Conservation (phyloP, 2,797 vertebrate species). For the Eremophila alpestris region DNA sequence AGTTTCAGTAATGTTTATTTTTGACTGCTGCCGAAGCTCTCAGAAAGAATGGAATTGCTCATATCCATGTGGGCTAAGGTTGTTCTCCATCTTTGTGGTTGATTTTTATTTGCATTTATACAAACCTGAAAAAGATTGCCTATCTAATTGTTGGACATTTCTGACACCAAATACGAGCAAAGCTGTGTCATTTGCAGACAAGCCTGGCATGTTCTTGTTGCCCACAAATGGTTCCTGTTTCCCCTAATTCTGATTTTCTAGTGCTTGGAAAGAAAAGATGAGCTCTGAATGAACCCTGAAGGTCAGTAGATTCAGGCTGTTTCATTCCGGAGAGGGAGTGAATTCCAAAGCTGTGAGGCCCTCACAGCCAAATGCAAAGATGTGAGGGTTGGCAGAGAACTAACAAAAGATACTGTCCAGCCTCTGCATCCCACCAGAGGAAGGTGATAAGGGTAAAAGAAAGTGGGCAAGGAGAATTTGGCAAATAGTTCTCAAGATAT, state of each 20-base stretch:
- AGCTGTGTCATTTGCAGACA: not conserved
- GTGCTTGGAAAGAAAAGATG: conserved; percentile 15
- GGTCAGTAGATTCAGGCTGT: conserved; percentile 45
- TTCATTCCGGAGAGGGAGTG: conserved; percentile 22
- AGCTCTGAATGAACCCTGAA: conserved; percentile 49
- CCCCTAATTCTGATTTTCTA: not conserved
- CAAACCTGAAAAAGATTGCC: not conserved
- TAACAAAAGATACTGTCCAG: conserved; percentile 60
- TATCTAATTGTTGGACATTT: not conserved
- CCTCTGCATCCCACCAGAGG: conserved; percentile 21
- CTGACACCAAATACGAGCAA: not conserved
- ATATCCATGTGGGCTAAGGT: not conserved
- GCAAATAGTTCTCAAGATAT: not conserved
- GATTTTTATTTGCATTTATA: conserved; percentile 6
- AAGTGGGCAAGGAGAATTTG: not conserved
- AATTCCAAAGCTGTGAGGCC: conserved; percentile 64
- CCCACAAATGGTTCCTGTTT: not conserved
- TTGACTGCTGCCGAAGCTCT: not conserved
- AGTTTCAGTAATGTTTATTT: not conserved
- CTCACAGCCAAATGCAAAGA: conserved; percentile 40
- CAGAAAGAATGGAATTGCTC: not conserved
- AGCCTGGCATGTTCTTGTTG: not conserved
- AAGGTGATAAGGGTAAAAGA: conserved; percentile 52
- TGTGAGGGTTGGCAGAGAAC: conserved; percentile 33
- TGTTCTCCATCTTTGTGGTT: not conserved